Base-by-base conservation (phyloP, 2,797 vertebrate species). In the Ctenochaetus hawaiiensis region DNA sequence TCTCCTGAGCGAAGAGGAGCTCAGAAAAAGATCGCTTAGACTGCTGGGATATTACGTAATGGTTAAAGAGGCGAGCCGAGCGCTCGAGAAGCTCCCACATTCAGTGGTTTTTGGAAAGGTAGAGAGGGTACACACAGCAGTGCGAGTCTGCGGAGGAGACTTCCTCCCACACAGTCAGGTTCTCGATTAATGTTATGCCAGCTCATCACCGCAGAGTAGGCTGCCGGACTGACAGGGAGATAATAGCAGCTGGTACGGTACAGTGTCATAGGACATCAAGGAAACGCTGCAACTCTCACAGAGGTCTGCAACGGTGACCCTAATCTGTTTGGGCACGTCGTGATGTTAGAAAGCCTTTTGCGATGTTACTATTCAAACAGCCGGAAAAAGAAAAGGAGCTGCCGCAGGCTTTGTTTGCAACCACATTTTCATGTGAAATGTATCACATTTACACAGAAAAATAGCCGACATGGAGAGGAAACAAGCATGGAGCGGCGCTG, bases 161-260 rank as follows among this genome's bases (percentile, higher is more conserved):
- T 79, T 85, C 84, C 87, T 82, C 90, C 90, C 84, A 85, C 89
- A 69, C 82, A 65, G 34, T 20, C 74, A 68, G 72, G 54, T 75
- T 75, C 71, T 72, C 87, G 86, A 91, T 91, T 89, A 88, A 93
- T 83, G 81, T n/a, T 60, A 61, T 72, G 83, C 90, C 89, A 87
- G 84, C 86, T 88, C 90, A 87, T 91, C 87, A 79, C 66, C 53
- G 47, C 56, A 23, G 82, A 84, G 88, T 47, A 72, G 86, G 91
- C 86, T 77, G 86, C 72, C 34, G 77, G 82, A 75, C 86, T 85
- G 84, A 88, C 89, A 87, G 64, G 67, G 64, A 86, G 89, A 89
- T 90, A 91, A 91, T 75, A 82, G 82, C 85, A 75, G 81, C 84
- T 53, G 79, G 77, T 84, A 17, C 37, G 53, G 71, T 43, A 44